These are phyloP conservation scores for Podiceps cristatus DNA, from an alignment of 2,113 vertebrate species.

Conservation along the genomic window DNA sequence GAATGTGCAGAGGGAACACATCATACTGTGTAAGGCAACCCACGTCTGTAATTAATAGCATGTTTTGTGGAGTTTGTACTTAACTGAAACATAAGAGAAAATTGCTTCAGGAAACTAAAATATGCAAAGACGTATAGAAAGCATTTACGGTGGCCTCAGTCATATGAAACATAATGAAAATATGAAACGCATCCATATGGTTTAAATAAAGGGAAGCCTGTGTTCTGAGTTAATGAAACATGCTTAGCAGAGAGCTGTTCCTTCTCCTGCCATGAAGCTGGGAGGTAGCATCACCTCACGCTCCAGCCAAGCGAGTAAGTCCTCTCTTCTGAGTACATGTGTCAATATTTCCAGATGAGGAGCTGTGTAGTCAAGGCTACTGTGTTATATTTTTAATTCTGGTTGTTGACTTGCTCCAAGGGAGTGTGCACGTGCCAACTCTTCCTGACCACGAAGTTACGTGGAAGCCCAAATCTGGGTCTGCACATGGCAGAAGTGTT, in stretches of 20 bases:
- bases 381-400: background rate
- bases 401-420: background rate
- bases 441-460: background rate
- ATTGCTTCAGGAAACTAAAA: slow-evolving; percentile 42
- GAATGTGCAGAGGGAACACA: background rate
- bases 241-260: background rate
- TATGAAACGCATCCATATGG: background rate
- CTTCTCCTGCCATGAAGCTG: background rate
- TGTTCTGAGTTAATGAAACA: background rate
- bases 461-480: background rate
- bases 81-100: background rate
- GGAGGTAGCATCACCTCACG: background rate
- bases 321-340: background rate
- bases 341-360: background rate
- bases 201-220: background rate
- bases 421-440: background rate
- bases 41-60: slow-evolving; percentile 22
- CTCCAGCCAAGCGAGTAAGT: background rate
- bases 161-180: background rate
- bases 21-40: background rate
- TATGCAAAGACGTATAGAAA: slow-evolving; percentile 8
- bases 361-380: background rate
- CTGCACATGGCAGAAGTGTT: background rate
- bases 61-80: background rate
- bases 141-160: background rate